Evolutionary conservation across 2,888 invertebrate species (phyloP), one percentile per base, ranked within the genome.

Genomic region (Lasioglossum oenotherae): DNA sequence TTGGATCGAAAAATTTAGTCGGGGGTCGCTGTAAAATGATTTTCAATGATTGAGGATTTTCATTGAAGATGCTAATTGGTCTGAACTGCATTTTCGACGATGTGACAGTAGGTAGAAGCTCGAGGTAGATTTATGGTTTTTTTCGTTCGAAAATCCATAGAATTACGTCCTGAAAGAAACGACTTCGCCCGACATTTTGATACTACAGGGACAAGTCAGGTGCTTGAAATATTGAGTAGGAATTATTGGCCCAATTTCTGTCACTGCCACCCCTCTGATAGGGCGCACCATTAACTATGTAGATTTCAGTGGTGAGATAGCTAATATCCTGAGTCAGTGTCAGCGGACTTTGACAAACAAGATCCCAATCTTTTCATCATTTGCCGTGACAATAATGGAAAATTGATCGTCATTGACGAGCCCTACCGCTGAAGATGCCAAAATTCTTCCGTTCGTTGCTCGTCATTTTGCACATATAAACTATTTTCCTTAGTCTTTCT

Each of bases 301-400:
- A 85, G 88, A 90, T 91, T 88, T 84, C 83, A 84, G 79, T 73
- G 84, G 85, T 84, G 89, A 87, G 92, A 92, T 92, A 91, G 91
- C 87, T 91, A 92, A 93, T 93, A 92, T 90, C 92, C 92, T 92
- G 92, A 93, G 93, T 93, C 93, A 93, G 89, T 91, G 90, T 89
- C 84, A 67, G 35, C 41, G 8, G 71, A n/a, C 35, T 73, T 76
- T 44, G 12, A 27, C 57, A 23, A 83, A 74, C 44, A n/a, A 78
- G 77, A 83, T 84, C 60, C 38, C 14, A 35, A 83, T 72, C 77
- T 67, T n/a, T n/a, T n/a, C n/a, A n/a, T n/a, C 46, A 23, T 14
- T 41, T 35, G 46, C n/a, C 35, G 16, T 31, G 44, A 16, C 57
- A 73, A 53, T 78, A 84, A 27, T 53, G 44, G 12, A 74, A n/a